Evolutionary conservation across 2,113 vertebrate species (phyloP).

Genomic region (Bujurquina vittata): DNA sequence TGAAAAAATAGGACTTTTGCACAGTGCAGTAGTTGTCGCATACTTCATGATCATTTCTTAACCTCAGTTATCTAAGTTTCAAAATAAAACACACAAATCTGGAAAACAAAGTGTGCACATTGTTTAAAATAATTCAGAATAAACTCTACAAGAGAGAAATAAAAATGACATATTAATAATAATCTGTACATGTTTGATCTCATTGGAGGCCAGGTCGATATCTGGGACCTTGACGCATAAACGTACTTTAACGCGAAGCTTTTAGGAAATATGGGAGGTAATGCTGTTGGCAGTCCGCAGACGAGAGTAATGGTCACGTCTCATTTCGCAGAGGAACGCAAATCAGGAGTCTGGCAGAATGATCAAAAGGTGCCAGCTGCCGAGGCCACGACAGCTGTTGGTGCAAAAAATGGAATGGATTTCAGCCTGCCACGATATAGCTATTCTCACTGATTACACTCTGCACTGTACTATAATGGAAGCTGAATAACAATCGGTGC

Average conservation of each 20-base stretch:
- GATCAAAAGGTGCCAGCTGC: constrained; percentile 53
- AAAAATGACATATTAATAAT: neutral
- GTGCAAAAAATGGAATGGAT: constrained; percentile 15
- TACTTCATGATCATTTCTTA: accelerated
- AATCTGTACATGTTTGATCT: neutral
- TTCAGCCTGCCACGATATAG: constrained; percentile 16
- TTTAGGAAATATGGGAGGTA: constrained; percentile 8
- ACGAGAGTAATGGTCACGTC: constrained; percentile 56
- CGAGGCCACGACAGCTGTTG: constrained; percentile 27
- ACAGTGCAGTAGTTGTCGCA: too few species aligned
- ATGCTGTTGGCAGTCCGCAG: constrained; percentile 23
- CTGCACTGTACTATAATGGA: constrained; percentile 6
- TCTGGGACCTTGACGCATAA: neutral
- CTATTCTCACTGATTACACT: constrained; percentile 7
- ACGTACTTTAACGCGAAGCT: neutral
- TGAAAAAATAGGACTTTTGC: neutral
- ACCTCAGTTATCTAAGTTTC: neutral
- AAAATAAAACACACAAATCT: neutral
- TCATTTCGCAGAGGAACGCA: constrained; percentile 11
- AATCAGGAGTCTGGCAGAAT: constrained; percentile 44
- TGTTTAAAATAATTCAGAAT: neutral
- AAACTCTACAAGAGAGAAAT: neutral
- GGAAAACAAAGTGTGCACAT: too few species aligned
- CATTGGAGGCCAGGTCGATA: neutral
- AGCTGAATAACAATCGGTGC: constrained; percentile 21